phyloP scores from a whole-genome alignment of 2,888 invertebrate genomes.

The Pardosa pseudoannulata region DNA sequence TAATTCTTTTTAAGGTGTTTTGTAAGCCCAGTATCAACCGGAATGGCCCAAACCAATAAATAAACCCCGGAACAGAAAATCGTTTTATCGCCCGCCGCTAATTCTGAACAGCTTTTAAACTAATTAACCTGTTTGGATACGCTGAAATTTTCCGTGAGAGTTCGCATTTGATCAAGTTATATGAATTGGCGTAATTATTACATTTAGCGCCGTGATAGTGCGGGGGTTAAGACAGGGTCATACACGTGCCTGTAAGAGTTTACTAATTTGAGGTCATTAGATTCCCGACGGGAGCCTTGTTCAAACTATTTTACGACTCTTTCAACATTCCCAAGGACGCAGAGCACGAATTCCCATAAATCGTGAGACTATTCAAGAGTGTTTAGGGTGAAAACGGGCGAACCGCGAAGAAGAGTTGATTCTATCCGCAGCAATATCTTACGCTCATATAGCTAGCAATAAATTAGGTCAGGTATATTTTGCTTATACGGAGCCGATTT shows the following conservation, averaged over 20 bases:
- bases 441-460: not conserved
- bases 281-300: not conserved
- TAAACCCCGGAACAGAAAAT: too few relatives aligned
- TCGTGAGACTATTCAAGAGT: not conserved
- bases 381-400: not conserved
- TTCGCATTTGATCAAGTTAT: too few relatives aligned
- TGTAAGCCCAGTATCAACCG: too few relatives aligned
- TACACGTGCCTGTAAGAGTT: not conserved
- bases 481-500: not conserved
- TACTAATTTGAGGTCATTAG: not conserved
- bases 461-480: not conserved
- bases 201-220: not conserved
- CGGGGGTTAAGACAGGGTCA: not conserved
- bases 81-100: too few relatives aligned
- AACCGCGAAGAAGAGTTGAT: not conserved
- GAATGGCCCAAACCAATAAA: too few relatives aligned
- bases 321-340: not conserved
- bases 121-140: too few relatives aligned
- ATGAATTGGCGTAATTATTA: too few relatives aligned
- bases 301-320: conserved; percentile 5
- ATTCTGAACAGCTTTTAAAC: too few relatives aligned
- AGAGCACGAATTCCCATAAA: not conserved
- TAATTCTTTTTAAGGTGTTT: too few relatives aligned
- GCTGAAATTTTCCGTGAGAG: too few relatives aligned
- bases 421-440: not conserved